Evolutionary conservation across 1,140 invertebrate genomes (phyloP).

Genomic region (Philopotamus ludificatus): DNA sequence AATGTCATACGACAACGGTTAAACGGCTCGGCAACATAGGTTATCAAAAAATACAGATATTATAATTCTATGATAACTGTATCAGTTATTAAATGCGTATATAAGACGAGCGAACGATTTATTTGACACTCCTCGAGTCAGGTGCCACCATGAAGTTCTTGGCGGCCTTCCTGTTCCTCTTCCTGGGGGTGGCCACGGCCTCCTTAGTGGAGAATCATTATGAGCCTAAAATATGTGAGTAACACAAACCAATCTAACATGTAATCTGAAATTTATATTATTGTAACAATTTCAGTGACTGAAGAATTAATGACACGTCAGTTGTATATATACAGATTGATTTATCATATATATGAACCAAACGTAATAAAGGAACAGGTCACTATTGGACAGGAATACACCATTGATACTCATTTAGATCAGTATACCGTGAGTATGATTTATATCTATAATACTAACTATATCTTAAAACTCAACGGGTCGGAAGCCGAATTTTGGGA

Average conservation of each 20-base stretch:
- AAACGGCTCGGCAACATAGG: too few species aligned
- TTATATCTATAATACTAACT: background rate
- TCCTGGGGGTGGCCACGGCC: conserved; percentile 33
- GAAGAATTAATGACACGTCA: conserved; percentile 59
- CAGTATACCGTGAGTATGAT: conserved; percentile 45
- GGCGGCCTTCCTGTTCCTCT: conserved; percentile 35
- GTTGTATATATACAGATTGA: conserved; percentile 60
- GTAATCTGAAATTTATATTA: conserved; percentile 2
- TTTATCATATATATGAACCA: conserved; percentile 61
- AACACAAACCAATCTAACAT: too few species aligned
- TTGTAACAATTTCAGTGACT: conserved; percentile 45
- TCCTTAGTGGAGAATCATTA: conserved; percentile 12
- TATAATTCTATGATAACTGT: too few species aligned
- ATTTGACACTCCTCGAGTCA: conserved; percentile 12
- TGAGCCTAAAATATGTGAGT: conserved; percentile 27
- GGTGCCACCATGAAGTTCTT: conserved; percentile 33
- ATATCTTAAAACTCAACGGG: background rate
- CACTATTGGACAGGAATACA: conserved; percentile 57
- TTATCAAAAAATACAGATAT: too few species aligned
- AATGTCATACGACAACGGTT: too few species aligned
- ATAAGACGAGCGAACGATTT: too few species aligned
- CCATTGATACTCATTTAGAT: conserved; percentile 56
- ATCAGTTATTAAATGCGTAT: too few species aligned
- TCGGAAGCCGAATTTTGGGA: background rate
- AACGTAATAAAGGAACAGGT: conserved; percentile 51